Evolutionary conservation across 2,888 invertebrate genomes (phyloP).

Genomic region (Machimus atricapillus): DNA sequence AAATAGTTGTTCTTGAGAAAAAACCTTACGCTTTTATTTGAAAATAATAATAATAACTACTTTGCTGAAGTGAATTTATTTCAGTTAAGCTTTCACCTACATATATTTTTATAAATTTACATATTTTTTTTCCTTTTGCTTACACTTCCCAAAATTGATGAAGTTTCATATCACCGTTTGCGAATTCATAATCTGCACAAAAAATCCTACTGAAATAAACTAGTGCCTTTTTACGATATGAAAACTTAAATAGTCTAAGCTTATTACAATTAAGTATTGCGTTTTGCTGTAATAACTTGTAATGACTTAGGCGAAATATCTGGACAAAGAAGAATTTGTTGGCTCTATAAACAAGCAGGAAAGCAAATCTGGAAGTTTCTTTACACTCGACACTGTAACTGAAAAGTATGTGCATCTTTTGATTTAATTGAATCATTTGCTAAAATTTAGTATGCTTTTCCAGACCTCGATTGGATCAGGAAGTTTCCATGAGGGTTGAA

Average conservation of each 20-base stretch:
- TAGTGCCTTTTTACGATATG: not conserved
- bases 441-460: not conserved
- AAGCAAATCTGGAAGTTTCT: constrained; percentile 65
- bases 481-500: constrained; percentile 76
- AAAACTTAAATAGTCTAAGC: not conserved
- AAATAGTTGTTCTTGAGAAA: no score
- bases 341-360: constrained; percentile 71
- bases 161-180: no score
- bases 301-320: constrained; percentile 71
- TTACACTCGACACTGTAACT: constrained; percentile 62
- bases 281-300: not conserved
- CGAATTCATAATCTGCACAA: no score
- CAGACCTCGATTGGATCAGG: constrained; percentile 69
- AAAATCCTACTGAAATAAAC: no score
- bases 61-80: no score
- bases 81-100: no score
- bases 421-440: not conserved
- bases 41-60: no score
- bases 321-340: constrained; percentile 65
- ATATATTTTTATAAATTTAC: no score
- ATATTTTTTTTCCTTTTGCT: no score
- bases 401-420: constrained; percentile 60
- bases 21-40: no score
- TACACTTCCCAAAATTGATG: no score
- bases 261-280: not conserved